Evolutionary conservation across 2,113 vertebrate genomes (phyloP), one percentile per base, ranked within the genome.

Genomic region (Dunckerocampus dactyliophorus): DNA sequence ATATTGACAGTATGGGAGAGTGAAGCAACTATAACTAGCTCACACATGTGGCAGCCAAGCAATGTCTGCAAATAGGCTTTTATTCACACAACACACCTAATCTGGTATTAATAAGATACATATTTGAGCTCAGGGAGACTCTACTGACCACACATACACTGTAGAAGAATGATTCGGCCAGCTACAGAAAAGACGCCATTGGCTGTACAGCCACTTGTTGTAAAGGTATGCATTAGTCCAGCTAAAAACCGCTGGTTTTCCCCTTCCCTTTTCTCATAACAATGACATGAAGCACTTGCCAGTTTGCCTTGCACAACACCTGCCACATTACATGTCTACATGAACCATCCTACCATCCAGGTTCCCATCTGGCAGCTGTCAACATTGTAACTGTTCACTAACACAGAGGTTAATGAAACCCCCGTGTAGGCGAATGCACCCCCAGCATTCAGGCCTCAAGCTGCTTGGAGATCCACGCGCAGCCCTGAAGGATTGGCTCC

Each of bases 401-500:
- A 86, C 79, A 79, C 42, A 11, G 80, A 77, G 83, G 84, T 82
- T 84, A 84, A 84, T 84, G 77, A 83, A 86, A 74, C 81, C 84
- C 77, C 63, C 1, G 64, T 83, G 79, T 86, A 84, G 58, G 79
- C 56, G 12, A 82, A 75, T 54, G 67, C 76, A 86, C 80, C 80
- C 53, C 79, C 61, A 19, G 63, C 20, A 58, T 82, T 80, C 69
- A 48, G 82, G 77, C 80, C 77, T 82, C 82, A 80, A 84, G 81
- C 84, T 86, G 84, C 82, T 87, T 61, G 62, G 82, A 83, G 81
- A 82, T 75, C 68, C 66, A 48, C 77, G 54, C 34, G 67, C 55
- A 66, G 82, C 82, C 82, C 86, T 83, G 82, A 88, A 85, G 86
- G 85, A 87, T 88, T 67, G 78, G 71, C 80, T 82, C 80, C 77